Evolutionary conservation across 2,888 invertebrate species (phyloP).

Genomic region (Scelioninae gen. 2): DNA sequence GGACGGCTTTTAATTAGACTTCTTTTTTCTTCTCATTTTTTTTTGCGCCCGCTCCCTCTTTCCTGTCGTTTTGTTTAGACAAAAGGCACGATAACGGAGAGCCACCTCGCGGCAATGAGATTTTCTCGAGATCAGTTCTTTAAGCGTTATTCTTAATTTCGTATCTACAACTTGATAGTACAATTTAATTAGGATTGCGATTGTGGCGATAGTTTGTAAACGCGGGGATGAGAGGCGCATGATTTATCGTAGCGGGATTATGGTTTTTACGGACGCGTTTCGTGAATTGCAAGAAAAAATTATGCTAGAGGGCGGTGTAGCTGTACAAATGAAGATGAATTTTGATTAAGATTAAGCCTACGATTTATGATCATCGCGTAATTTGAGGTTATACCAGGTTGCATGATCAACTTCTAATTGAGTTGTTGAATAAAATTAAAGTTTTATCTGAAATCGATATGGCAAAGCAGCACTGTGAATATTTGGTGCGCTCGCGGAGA

Average conservation of each 20-base stretch:
- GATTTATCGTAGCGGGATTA: background rate
- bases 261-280: background rate
- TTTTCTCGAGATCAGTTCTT: conserved; percentile 11
- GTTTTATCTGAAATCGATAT: too few species aligned
- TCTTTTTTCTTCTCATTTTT: conserved; percentile 20
- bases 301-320: background rate
- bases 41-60: background rate
- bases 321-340: background rate
- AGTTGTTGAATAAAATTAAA: too few species aligned
- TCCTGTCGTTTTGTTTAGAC: background rate
- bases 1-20: conserved; percentile 44
- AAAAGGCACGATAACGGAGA: conserved; percentile 1
- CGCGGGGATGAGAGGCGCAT: background rate
- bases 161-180: conserved; percentile 5
- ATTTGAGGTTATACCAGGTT: conserved; percentile 1
- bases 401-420: conserved; percentile 8
- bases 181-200: conserved; percentile 6
- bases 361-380: background rate
- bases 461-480: too few species aligned
- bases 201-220: conserved; percentile 1
- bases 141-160: conserved; percentile 19
- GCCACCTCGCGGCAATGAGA: conserved; percentile 11
- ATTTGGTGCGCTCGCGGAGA: too few species aligned
- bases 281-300: background rate
- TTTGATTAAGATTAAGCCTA: conserved; percentile 2